Evolutionary conservation across 2,888 invertebrate genomes (phyloP), one percentile per base, ranked within the genome.

Genomic region (Morinoia aosen): DNA sequence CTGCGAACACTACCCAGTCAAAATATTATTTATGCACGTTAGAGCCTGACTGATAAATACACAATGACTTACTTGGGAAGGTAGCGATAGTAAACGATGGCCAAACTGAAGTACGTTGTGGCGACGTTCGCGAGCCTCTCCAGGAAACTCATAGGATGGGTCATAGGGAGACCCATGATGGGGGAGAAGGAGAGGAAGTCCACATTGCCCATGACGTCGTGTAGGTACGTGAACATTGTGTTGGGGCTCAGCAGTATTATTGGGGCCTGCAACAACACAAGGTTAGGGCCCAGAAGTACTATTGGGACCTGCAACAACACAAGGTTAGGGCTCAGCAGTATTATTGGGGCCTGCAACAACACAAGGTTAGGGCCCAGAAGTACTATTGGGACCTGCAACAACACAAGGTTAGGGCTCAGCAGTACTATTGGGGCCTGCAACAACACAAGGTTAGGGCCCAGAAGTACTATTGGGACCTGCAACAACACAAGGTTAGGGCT

Each of bases 151-250:
- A 95, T 58, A 40, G 95, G 95, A 19, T 91, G 58, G 57, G n/a
- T 76, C n/a, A 88, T 57, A 11, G 76, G 91, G 33, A 95, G 64
- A 16, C 93, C 88, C n/a, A 91, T 56, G 25, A 91, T 40, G 33
- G 64, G 88, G 1, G 57, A 33, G 91, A 95, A 95, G 16, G 95
- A 95, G n/a, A 90, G 95, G 95, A 95, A 95, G 91, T 56, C 58
- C 19, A 94, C 56, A 58, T 95, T 95, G 33, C 95, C 95, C 11
- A 95, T 56, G 91, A 96, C 12, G n/a, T 96, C 90, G 58, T 95
- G 95, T 25, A 88, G 39, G 48, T 16, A n/a, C 14, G 57, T 88
- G 19, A 93, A 48, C 0, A 93, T 39, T 16, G 58, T 76, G 94
- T 95, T 95, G 57, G 96, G 95, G 56, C 16, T n/a, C 58, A 95